Evolutionary conservation across 2,113 vertebrate genomes (phyloP).

Genomic region (Pollimyrus isidori): DNA sequence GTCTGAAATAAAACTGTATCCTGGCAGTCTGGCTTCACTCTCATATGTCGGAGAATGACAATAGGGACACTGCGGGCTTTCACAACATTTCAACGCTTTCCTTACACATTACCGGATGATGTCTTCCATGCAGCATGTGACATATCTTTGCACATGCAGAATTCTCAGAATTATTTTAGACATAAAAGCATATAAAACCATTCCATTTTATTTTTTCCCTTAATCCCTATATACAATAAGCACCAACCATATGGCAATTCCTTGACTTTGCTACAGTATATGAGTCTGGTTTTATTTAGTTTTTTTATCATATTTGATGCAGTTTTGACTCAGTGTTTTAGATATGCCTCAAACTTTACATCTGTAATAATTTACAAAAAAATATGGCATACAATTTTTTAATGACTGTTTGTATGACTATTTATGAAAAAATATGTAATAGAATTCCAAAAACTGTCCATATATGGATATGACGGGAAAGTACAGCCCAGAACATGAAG

Average conservation of each 20-base stretch:
- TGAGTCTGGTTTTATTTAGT: neutral
- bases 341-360: neutral
- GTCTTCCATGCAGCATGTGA: neutral
- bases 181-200: neutral
- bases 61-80: neutral
- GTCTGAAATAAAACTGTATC: neutral
- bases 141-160: neutral
- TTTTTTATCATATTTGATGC: neutral
- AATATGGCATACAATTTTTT: neutral
- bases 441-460: neutral
- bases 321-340: neutral
- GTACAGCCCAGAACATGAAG: neutral
- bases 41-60: neutral
- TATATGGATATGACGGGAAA: neutral
- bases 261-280: neutral
- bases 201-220: neutral
- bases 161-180: neutral
- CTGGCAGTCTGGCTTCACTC: neutral
- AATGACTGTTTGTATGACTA: neutral
- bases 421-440: neutral
- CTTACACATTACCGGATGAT: neutral
- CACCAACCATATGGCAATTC: neutral
- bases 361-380: neutral
- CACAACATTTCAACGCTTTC: neutral
- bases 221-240: neutral